Evolutionary conservation across 2,888 invertebrate species (phyloP), one percentile per base, ranked within the genome.

Genomic region (Seira musarum): DNA sequence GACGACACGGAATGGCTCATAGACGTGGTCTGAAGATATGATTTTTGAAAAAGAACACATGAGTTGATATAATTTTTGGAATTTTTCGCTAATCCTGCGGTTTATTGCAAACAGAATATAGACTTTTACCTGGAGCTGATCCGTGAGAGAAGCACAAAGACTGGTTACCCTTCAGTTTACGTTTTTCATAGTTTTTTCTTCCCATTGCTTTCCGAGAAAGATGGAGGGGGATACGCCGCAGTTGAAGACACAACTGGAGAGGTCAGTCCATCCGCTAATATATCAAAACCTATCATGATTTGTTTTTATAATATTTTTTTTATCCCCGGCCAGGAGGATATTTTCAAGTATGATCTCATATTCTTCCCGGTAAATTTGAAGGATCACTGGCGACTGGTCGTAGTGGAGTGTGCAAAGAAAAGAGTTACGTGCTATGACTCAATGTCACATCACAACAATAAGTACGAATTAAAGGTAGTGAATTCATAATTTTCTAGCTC

Each of bases 141-240:
- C 70, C 94, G 94, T 88, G 94, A 95, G 86, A 90, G 99, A 74
- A 92, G 94, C 6, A 91, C 92, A 75, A 89, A 90, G 60, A 89
- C 90, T 0, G 92, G 92, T 64, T 91, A 92, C 87, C 94, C 95
- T 0, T 92, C 91, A 84, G 93, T 95, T 0, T 94, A 97, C 87
- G 94, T 95, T 0, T 95, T 97, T 90, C 98, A 96, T 88, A 98
- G 98, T 0, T 99, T 98, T 90, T 99, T 99, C 89, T 96, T 96
- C 88, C 93, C 95, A 1, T 95, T 95, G 88, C 90, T 98, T 46
- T 89, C 93, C 87, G 92, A 92, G 83, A 60, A 67, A 10, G 73
- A 72, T 17, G 91, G 92, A 71, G 40, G 40, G 6, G 77, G 77
- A 1, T 94, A 96, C 86, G 88, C 91, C 0, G 93, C 93, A 0